Conservation (phyloP, 2,113 vertebrate genomes). For the Argyrosomus japonicus region DNA sequence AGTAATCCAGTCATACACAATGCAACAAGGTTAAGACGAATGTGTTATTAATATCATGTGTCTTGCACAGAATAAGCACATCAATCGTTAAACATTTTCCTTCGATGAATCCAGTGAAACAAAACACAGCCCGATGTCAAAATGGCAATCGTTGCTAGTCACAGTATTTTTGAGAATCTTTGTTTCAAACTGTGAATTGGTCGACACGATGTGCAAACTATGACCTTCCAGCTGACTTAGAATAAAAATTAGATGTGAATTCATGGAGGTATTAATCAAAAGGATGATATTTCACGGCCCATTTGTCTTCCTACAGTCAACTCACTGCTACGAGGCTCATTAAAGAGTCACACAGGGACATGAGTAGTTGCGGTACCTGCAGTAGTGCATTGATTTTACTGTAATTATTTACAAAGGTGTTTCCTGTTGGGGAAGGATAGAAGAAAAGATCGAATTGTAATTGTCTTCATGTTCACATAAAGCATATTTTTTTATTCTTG, state of each 20-base stretch:
- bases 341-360: not conserved
- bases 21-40: not conserved
- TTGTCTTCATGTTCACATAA: not conserved
- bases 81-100: not conserved
- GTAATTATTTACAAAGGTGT: not conserved
- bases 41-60: not conserved
- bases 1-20: not conserved
- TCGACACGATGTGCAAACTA: not conserved
- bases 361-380: not conserved
- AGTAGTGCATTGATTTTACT: not conserved
- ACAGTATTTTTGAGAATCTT: not conserved
- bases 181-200: not conserved
- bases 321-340: not conserved
- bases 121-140: not conserved
- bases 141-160: not conserved
- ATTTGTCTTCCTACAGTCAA: slow-evolving; percentile 7
- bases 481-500: not conserved
- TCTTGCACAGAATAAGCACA: not conserved
- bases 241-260: not conserved
- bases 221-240: not conserved
- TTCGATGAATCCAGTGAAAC: not conserved
- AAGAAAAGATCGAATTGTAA: not conserved
- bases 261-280: not conserved
- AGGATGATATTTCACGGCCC: not conserved
- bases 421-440: not conserved